Conservation (phyloP, 2,113 vertebrate species). For the Seriola dumerili region DNA sequence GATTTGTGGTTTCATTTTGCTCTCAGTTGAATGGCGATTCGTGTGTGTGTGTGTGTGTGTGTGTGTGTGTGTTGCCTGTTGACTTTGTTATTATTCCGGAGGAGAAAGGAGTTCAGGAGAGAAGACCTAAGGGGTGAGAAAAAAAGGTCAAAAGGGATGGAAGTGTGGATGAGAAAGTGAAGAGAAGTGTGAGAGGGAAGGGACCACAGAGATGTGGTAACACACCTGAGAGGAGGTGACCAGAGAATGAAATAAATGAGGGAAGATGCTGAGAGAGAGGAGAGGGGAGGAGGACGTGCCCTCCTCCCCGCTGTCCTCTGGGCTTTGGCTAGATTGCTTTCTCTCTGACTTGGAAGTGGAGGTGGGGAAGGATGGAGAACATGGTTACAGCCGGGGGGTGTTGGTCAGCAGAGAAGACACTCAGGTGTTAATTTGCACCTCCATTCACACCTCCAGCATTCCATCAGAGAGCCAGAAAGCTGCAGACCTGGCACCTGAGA, state of each 20-base stretch:
- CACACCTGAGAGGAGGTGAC: slow-evolving; percentile 48
- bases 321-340: slow-evolving; percentile 70
- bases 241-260: slow-evolving; percentile 57
- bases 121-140: slow-evolving; percentile 33
- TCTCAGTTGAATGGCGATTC: neutral
- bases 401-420: slow-evolving; percentile 29
- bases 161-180: slow-evolving; percentile 39
- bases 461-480: slow-evolving; percentile 52
- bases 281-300: slow-evolving; percentile 42
- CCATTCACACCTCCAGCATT: slow-evolving; percentile 72
- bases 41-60: too few relatives aligned
- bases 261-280: slow-evolving; percentile 40
- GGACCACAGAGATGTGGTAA: slow-evolving; percentile 33
- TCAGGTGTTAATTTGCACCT: slow-evolving; percentile 70
- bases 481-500: slow-evolving; percentile 44
- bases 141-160: slow-evolving; percentile 18
- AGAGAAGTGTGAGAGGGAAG: slow-evolving; percentile 19
- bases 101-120: slow-evolving; percentile 19
- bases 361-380: slow-evolving; percentile 35
- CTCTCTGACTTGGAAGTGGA: slow-evolving; percentile 40
- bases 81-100: slow-evolving; percentile 36
- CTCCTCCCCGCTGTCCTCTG: slow-evolving; percentile 41
- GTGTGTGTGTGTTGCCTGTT: neutral
- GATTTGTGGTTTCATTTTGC: slow-evolving; percentile 6
- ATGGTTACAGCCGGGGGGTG: slow-evolving; percentile 4